phyloP scores from a whole-genome alignment of 1,140 invertebrate genomes.

The Rhopalosiphum padi region DNA sequence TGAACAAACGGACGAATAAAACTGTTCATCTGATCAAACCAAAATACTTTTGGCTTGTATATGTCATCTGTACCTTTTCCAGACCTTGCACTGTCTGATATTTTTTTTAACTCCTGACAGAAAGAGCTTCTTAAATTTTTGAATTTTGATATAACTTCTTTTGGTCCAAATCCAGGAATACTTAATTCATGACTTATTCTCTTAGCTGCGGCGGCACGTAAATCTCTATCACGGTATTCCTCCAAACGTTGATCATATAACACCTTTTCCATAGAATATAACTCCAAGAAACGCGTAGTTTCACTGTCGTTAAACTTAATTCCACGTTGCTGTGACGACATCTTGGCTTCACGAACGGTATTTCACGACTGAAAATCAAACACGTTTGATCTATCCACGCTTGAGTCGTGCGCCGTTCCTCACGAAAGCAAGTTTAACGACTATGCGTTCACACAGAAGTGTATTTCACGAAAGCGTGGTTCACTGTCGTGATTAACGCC shows the following conservation, averaged over 20 bases:
- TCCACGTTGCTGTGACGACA: conserved; percentile 22
- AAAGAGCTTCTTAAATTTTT: conserved; percentile 58
- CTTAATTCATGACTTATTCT: conserved; percentile 8
- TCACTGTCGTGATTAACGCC: not conserved
- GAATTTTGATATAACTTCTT: conserved; percentile 50
- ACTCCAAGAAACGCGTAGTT: conserved; percentile 6
- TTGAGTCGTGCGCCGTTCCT: conserved; percentile 2
- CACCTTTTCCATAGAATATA: conserved; percentile 21
- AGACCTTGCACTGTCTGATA: conserved; percentile 41
- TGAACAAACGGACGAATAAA: conserved; percentile 47
- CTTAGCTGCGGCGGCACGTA: conserved; percentile 6
- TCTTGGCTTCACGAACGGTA: conserved; percentile 6
- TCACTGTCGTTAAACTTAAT: conserved; percentile 14
- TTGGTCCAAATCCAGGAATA: conserved; percentile 51
- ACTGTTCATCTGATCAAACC: conserved; percentile 46
- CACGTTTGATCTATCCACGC: conserved; percentile 22
- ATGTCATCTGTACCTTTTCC: conserved; percentile 39
- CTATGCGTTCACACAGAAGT: not conserved
- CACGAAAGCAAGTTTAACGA: conserved; percentile 13
- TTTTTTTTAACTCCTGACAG: conserved; percentile 49
- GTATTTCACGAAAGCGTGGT: conserved; percentile 27
- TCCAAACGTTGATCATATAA: conserved; percentile 9
- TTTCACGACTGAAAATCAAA: conserved; percentile 35
- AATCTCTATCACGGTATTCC: conserved; percentile 16
- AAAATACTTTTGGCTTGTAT: conserved; percentile 52